Conservation (phyloP, 1,140 invertebrate genomes). For the Conus betulinus region DNA sequence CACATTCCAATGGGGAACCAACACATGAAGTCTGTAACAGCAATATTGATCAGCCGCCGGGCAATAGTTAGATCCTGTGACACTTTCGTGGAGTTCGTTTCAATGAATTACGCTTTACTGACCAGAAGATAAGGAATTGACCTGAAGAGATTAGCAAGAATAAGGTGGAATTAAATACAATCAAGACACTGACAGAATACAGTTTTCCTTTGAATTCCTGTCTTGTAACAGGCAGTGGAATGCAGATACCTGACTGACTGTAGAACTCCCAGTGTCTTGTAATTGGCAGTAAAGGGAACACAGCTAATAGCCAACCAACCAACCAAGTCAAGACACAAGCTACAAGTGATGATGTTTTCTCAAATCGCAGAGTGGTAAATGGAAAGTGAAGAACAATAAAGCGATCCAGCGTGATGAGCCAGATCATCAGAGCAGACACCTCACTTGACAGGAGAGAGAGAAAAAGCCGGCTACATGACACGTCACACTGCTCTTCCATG, state of each 20-base stretch:
- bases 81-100: not conserved
- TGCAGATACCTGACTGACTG: not conserved
- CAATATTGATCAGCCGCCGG: not conserved
- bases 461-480: not conserved
- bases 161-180: not conserved
- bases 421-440: not conserved
- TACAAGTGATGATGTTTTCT: not conserved
- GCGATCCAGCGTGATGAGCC: not conserved
- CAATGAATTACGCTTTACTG: not conserved
- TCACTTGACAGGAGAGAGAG: not conserved
- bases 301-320: not conserved
- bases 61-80: not conserved
- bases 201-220: not conserved
- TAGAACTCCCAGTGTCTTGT: not conserved
- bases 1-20: not conserved
- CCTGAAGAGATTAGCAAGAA: not conserved
- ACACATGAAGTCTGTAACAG: not conserved
- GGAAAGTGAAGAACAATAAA: not conserved
- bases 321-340: not conserved
- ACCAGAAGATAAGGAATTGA: not conserved
- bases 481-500: not conserved
- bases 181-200: not conserved
- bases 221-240: not conserved
- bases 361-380: not conserved
- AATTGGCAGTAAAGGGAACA: not conserved